Percentiles rank a stretch among this genome's conserved stretches.
These are phyloP conservation scores for Tinea pellionella DNA, from an alignment of 2,888 invertebrate species.

Conservation along the genomic window DNA sequence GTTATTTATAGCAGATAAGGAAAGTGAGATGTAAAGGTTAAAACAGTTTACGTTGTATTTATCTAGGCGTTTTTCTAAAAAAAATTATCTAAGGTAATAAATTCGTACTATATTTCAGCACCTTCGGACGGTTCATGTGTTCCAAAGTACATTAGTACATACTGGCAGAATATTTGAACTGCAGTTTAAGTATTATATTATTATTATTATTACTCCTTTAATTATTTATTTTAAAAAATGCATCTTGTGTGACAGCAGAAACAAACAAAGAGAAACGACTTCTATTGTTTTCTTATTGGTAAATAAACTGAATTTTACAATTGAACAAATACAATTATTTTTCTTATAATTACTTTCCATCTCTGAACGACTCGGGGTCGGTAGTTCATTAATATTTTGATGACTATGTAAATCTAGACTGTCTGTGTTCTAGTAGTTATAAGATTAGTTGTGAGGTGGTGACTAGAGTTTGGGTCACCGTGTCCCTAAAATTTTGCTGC, in stretches of 20 bases:
- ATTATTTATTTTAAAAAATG: too few species aligned
- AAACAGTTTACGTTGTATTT: neutral
- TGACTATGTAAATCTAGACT: conserved; percentile 6
- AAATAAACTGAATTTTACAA: neutral
- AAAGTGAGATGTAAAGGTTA: neutral
- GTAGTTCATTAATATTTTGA: conserved; percentile 3
- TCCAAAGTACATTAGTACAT: too few species aligned
- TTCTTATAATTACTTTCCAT: neutral
- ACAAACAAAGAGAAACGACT: neutral
- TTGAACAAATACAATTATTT: neutral
- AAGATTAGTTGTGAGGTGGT: conserved; percentile 1
- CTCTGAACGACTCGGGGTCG: neutral
- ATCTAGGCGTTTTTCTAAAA: neutral
- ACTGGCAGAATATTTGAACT: too few species aligned
- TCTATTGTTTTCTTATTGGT: neutral
- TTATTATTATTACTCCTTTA: too few species aligned
- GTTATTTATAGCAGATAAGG: neutral
- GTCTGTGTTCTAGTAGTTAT: neutral
- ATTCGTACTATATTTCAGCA: too few species aligned
- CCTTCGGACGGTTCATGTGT: too few species aligned
- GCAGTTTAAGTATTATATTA: too few species aligned
- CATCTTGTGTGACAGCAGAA: too few species aligned
- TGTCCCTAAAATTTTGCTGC: neutral
- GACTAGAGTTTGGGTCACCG: neutral
- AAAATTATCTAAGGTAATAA: too few species aligned